Evolutionary conservation across 2,888 invertebrate species (phyloP), one percentile per base, ranked within the genome.

Genomic region (Volucella inanis): DNA sequence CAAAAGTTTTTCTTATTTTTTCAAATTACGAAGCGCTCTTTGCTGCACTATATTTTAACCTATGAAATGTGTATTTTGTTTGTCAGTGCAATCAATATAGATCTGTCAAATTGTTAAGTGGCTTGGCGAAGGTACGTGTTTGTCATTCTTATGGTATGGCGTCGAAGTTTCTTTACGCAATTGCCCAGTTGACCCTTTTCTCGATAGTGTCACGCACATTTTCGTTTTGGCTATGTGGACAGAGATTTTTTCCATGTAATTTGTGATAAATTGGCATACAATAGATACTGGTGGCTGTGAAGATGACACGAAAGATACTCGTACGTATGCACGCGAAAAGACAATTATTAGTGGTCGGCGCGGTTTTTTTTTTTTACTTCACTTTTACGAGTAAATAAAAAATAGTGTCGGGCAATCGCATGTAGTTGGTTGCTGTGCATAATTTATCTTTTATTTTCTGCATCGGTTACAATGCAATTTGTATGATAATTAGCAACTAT

Each of bases 111-210:
- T 49, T 57, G 64, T 31, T 47, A 38, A 52, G 10, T 43, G 8
- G 55, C 18, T 38, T 10, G 50, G 12, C 14, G 9, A 38, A 8
- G 39, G 2, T 47, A 38, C 47, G 55, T 15, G 18, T n/a, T 43
- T 49, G 55, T 45, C 43, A 31, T 47, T 54, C 22, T 52, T n/a
- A 68, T 68, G 31, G 11, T 15, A n/a, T 22, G 43, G 12, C 9
- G 10, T 15, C 15, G 38, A 57, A 65, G 65, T 55, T 57, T 38
- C n/a, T 67, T 59, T 59, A 50, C 59, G 67, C 67, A 52, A 67
- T 61, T 68, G 55, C 22, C 65, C n/a, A 31, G 65, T 41, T 54
- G 45, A 64, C 43, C 64, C 45, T 62, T 45, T 45, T 72, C 31
- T 39, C 43, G 45, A 54, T 31, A 67, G 45, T 67, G 54, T 10